Evolutionary conservation across 2,113 vertebrate species (phyloP).

Genomic region (Silurus meridionalis): DNA sequence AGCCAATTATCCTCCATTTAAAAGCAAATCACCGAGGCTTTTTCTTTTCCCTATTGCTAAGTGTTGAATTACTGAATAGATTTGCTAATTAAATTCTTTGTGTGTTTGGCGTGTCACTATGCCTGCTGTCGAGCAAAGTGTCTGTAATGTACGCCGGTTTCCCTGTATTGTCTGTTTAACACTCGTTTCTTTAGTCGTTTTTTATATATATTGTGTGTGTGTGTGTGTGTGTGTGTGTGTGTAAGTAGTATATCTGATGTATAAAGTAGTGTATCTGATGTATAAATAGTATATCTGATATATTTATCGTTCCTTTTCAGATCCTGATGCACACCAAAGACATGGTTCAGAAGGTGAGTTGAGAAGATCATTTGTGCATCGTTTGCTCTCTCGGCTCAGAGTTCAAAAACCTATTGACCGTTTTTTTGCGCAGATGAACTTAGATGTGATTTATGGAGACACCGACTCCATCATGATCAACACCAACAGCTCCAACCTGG

Average conservation of each 20-base stretch:
- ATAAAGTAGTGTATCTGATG: background rate
- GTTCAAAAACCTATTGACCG: background rate
- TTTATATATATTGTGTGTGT: background rate
- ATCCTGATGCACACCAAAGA: slow-evolving; percentile 99
- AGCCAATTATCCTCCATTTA: slow-evolving; percentile 96
- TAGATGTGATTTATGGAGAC: slow-evolving; percentile 98
- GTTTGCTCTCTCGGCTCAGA: background rate
- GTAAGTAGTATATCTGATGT: background rate
- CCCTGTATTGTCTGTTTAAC: slow-evolving; percentile 36
- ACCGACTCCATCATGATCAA: slow-evolving; percentile 99
- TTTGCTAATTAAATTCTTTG: slow-evolving; percentile 91
- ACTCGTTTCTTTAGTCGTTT: slow-evolving; percentile 1
- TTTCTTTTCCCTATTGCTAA: slow-evolving; percentile 72
- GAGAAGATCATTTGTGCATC: background rate
- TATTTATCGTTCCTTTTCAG: slow-evolving; percentile 70
- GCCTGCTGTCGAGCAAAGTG: slow-evolving; percentile 18
- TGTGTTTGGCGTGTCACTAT: slow-evolving; percentile 72
- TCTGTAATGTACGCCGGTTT: slow-evolving; percentile 27
- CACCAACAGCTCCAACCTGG: slow-evolving; percentile 88
- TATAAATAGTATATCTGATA: background rate
- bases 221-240: background rate
- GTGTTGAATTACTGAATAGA: slow-evolving; percentile 94
- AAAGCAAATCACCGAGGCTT: slow-evolving; percentile 97
- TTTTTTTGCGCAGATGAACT: slow-evolving; percentile 83
- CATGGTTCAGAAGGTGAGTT: slow-evolving; percentile 94